Percentiles rank a stretch among this genome's conserved stretches.
Evolutionary conservation across 2,888 invertebrate species (phyloP).

Genomic region (Thecophora atra): DNA sequence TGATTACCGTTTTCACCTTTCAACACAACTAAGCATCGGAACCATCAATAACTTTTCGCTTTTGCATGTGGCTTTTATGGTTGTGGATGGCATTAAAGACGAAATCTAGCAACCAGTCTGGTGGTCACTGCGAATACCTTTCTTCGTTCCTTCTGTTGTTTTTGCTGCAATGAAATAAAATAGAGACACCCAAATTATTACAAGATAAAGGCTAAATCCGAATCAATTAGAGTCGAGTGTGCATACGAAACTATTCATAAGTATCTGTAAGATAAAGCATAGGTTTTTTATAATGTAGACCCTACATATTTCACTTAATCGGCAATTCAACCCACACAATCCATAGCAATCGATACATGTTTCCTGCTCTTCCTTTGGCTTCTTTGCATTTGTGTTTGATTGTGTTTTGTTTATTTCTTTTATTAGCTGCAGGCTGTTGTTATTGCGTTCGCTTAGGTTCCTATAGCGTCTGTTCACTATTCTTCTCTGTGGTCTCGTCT

Average conservation of each 20-base stretch:
- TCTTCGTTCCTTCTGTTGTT: neutral
- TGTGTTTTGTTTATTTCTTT: too few species aligned
- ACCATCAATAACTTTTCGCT: slow-evolving; percentile 9
- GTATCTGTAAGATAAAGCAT: too few species aligned
- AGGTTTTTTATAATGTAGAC: too few species aligned
- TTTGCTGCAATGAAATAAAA: slow-evolving; percentile 24
- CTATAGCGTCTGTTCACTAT: too few species aligned
- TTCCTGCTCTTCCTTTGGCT: neutral
- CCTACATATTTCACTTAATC: neutral
- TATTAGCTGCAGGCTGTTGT: too few species aligned
- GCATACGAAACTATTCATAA: too few species aligned
- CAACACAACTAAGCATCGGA: slow-evolving; percentile 5
- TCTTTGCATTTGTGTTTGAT: neutral
- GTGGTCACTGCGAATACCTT: neutral
- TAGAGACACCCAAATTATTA: slow-evolving; percentile 19
- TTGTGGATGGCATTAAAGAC: slow-evolving; percentile 26
- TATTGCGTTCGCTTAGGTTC: too few species aligned
- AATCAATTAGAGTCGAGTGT: neutral
- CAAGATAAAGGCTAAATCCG: neutral
- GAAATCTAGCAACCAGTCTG: neutral
- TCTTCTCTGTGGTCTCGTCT: too few species aligned
- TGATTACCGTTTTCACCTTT: slow-evolving; percentile 35
- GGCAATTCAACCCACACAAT: neutral
- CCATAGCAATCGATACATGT: neutral
- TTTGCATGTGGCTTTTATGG: slow-evolving; percentile 15